Evolutionary conservation across 1,140 invertebrate genomes (phyloP).

Genomic region (Drosophila lacteicornis): DNA sequence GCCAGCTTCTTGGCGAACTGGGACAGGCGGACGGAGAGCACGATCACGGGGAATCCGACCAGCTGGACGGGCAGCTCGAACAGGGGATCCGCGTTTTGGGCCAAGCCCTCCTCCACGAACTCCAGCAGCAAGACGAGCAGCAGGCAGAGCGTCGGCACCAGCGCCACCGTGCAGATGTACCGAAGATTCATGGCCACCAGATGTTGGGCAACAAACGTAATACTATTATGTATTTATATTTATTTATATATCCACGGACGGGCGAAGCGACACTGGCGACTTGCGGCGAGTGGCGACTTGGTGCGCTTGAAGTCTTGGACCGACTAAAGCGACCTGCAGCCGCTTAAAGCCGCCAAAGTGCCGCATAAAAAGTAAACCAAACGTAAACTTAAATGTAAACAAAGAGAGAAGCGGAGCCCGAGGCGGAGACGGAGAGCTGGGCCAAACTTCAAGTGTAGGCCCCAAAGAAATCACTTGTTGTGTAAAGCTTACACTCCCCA

Average conservation of each 20-base stretch:
- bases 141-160: conserved; percentile 75
- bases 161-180: conserved; percentile 65
- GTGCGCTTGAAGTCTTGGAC: conserved; percentile 70
- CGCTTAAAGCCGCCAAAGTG: conserved; percentile 65
- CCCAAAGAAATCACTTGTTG: conserved; percentile 41
- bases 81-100: conserved; percentile 86
- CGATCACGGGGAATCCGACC: conserved; percentile 93
- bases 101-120: conserved; percentile 70
- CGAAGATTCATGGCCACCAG: conserved; percentile 70
- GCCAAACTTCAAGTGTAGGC: conserved; percentile 54
- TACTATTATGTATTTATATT: conserved; percentile 5
- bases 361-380: conserved; percentile 55
- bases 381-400: conserved; percentile 43
- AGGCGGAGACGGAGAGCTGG: conserved; percentile 14
- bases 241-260: conserved; percentile 3
- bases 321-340: conserved; percentile 66
- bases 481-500: conserved; percentile 40
- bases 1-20: conserved; percentile 93
- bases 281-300: conserved; percentile 55
- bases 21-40: conserved; percentile 91
- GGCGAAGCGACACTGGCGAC: conserved; percentile 3
- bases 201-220: conserved; percentile 20
- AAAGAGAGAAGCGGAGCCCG: conserved; percentile 23
- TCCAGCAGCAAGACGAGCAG: conserved; percentile 73
- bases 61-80: conserved; percentile 93